Base-by-base conservation (phyloP, 2,797 vertebrate species). In the Rousettus madagascariensis region DNA sequence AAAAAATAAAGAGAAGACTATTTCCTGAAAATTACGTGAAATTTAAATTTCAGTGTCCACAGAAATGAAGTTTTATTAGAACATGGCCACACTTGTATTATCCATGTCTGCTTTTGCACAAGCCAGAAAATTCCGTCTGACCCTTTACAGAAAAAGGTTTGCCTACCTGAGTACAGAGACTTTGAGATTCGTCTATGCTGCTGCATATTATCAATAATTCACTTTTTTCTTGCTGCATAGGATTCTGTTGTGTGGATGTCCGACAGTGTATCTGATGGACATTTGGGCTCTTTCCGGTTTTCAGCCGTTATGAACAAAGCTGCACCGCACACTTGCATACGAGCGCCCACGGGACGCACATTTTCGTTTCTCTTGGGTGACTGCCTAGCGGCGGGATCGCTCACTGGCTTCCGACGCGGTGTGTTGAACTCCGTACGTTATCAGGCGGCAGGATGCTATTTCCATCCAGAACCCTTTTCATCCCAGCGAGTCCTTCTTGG, bases 371-470 rank as follows among this genome's bases (percentile, higher is more conserved):
- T 83, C 43, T 30, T 3, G 17, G 75, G 77, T 15, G 5, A 51
- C 19, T 5, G 63, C 17, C 33, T 10, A 2, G 2, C 17, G 24
- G 68, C 2, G 59, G 38, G n/a, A 28, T 17, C 6, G 5, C 59
- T 17, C 6, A 4, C 59, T 9, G 16, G 46, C 36, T 16, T 49
- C 3, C 10, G 6, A n/a, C 2, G 0, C 2, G 1, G 17, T 15
- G 4, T 9, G 0, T 13, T 11, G 11, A 1, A 8, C 78, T 15
- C 6, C 9, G 20, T 24, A 0, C 7, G 0, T 69, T 8, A 38
- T 10, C 61, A 24, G 3, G 41, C 17, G 17, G 12, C 57, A 17
- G 22, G 49, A 22, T 1, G 7, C 8, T 3, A 7, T 33, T 66
- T 59, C 38, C 26, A 59, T 17, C 20, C 20, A 8, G 4, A 1